Evolutionary conservation across 2,797 vertebrate genomes (phyloP).

Genomic region (Macropus fuliginosus): DNA sequence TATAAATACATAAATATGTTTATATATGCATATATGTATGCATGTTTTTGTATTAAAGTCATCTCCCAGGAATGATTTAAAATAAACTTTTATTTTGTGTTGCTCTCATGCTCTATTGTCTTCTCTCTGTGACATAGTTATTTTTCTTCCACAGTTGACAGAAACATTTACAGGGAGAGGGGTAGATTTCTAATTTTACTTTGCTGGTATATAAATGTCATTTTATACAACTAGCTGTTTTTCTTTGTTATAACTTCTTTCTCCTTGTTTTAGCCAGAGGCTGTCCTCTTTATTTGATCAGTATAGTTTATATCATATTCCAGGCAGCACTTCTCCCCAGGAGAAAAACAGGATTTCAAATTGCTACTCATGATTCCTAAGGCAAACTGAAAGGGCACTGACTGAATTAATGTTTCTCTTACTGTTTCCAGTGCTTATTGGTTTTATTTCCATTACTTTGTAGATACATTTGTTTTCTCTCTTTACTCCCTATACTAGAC

Average conservation of each 20-base stretch:
- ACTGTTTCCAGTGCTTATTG: constrained; percentile 81
- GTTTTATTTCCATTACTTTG: constrained; percentile 84
- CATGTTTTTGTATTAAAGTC: not conserved
- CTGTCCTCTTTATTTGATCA: constrained; percentile 88
- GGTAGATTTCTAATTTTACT: constrained; percentile 84
- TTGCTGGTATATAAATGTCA: constrained; percentile 84
- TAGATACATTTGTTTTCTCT: constrained; percentile 73
- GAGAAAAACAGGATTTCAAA: constrained; percentile 86
- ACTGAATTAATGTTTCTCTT: constrained; percentile 86
- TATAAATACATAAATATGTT: too few relatives aligned
- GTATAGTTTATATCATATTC: constrained; percentile 87
- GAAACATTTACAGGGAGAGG: constrained; percentile 78
- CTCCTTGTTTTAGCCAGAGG: constrained; percentile 84
- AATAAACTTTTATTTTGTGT: constrained; percentile 78
- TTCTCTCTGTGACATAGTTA: constrained; percentile 72
- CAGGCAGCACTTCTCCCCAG: constrained; percentile 84
- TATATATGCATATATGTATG: too few relatives aligned
- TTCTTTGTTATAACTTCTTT: constrained; percentile 87
- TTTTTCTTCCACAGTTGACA: constrained; percentile 81
- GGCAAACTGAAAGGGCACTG: constrained; percentile 81
- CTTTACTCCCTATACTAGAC: constrained; percentile 67
- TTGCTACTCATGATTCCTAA: constrained; percentile 84
- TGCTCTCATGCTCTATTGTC: constrained; percentile 71
- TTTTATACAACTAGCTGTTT: constrained; percentile 86
- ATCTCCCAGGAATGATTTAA: constrained; percentile 72